phyloP scores from a whole-genome alignment of 2,797 vertebrate species.

The Tympanoctomys barrerae region DNA sequence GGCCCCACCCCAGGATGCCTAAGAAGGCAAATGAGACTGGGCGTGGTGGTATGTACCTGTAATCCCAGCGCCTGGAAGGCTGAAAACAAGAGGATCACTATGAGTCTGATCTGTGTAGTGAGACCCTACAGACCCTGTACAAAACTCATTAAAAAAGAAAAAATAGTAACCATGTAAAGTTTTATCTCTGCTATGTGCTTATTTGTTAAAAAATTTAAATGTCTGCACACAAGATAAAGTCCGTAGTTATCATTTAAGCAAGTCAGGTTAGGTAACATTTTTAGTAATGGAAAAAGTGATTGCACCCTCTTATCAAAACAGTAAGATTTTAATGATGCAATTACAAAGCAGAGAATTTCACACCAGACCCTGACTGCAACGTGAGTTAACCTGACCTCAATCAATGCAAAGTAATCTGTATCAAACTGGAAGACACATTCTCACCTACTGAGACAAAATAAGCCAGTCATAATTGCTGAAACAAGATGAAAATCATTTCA shows the following conservation, averaged over 20 bases:
- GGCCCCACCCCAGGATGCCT: no score
- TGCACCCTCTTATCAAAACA: constrained; percentile 12
- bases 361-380: neutral
- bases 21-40: no score
- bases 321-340: neutral
- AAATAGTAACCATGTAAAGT: neutral
- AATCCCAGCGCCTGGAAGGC: no score
- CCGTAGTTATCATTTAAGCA: neutral
- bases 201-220: constrained; percentile 58
- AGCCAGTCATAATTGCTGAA: neutral
- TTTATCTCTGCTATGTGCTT: neutral
- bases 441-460: constrained; percentile 13
- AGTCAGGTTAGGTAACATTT: neutral
- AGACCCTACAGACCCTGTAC: no score
- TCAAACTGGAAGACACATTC: neutral
- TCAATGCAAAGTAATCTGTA: neutral
- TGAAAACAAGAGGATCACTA: no score
- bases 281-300: neutral
- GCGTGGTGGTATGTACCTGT: no score
- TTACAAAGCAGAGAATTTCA: neutral
- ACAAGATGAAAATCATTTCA: neutral
- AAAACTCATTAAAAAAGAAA: no score
- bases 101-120: no score
- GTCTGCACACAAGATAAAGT: constrained; percentile 60
- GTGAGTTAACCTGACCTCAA: neutral